Base-by-base conservation (phyloP, 2,888 invertebrate genomes). In the Syrphus vitripennis region DNA sequence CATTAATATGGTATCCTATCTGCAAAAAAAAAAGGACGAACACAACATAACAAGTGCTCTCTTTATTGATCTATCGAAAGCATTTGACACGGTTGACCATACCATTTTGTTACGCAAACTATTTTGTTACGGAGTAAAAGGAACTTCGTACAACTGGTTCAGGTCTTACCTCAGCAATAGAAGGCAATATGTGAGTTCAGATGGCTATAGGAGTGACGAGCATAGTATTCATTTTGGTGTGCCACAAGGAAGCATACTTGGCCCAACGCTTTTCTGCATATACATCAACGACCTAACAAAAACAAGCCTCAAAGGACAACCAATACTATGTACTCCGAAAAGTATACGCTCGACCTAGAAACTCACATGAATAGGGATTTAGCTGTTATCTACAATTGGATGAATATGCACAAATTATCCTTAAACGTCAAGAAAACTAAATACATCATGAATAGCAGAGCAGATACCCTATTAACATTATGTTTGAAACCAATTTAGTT, bases 211-310 rank as follows among this genome's bases (percentile, higher is more conserved):
- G 12, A 59, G 59, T 24, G 19, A 57, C 1, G 37, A 34, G 34
- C 5, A 21, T 14, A 10, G 0, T 34, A 21, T 37, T 14, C 10
- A 59, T 3, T 37, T 59, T 37, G 37, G 59, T 1, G 57, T 57
- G 19, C 57, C 57, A 37, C 59, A 59, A 59, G 37, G 37, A 12
- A 59, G 59, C 16, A 31, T 37, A 1, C 31, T 57, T 19, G 34
- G 59, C 4, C 59, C 59, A 59, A 59, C 59, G 21, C 59, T 59
- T 19, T 59, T 59, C 21, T 59, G 59, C 21, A 21, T 59, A 31
- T 57, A 31, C 1, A 57, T 57, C 16, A 57, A 57, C 31, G 57
- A 57, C 2, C 19, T 53, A 1, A 53, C n/a, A n/a, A 26, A 26
- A 53, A 5, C 2, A 6, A 24, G 7, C n/a, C 26, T 53, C 26